A percentile compares a stretch with the other conserved stretches of the same genome.
Evolutionary conservation across 2,113 vertebrate species (phyloP).

Genomic region (Coryphaenoides rupestris): DNA sequence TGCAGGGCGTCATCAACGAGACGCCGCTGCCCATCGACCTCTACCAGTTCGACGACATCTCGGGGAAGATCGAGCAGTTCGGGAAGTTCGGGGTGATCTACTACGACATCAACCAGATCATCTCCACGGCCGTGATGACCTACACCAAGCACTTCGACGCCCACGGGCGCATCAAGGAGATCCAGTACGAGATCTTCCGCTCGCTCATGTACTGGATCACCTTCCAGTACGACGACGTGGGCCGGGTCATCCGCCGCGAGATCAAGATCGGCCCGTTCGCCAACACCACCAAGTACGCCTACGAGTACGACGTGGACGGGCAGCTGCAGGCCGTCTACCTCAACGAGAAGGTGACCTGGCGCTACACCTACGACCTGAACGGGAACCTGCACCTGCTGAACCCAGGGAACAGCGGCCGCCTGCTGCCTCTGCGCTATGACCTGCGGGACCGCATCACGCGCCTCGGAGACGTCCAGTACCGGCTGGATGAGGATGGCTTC

Average conservation of each 20-base stretch:
- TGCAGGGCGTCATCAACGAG: slow-evolving; percentile 98
- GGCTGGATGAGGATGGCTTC: slow-evolving; percentile 94
- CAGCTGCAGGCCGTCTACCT: slow-evolving; percentile 94
- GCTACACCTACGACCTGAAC: slow-evolving; percentile 97
- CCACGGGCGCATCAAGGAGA: slow-evolving; percentile 94
- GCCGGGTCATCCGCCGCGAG: slow-evolving; percentile 89
- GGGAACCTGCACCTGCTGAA: slow-evolving; percentile 94
- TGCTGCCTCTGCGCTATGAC: slow-evolving; percentile 91
- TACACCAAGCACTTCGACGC: slow-evolving; percentile 97
- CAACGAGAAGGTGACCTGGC: slow-evolving; percentile 95
- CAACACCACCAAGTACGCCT: slow-evolving; percentile 95
- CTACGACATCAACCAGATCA: slow-evolving; percentile 98
- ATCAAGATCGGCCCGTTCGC: slow-evolving; percentile 97
- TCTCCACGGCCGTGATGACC: slow-evolving; percentile 97
- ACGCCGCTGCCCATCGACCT: slow-evolving; percentile 95
- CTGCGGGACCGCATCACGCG: slow-evolving; percentile 93
- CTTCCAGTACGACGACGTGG: slow-evolving; percentile 94
- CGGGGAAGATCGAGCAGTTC: slow-evolving; percentile 97
- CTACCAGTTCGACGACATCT: slow-evolving; percentile 98
- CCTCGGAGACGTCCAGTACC: slow-evolving; percentile 94
- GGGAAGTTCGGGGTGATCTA: slow-evolving; percentile 98
- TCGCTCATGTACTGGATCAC: slow-evolving; percentile 98
- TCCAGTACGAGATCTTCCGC: slow-evolving; percentile 96
- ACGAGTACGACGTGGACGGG: slow-evolving; percentile 94
- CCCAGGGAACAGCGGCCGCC: slow-evolving; percentile 84